Conservation (phyloP, 2,888 invertebrate species). For the Pecten maximus region DNA sequence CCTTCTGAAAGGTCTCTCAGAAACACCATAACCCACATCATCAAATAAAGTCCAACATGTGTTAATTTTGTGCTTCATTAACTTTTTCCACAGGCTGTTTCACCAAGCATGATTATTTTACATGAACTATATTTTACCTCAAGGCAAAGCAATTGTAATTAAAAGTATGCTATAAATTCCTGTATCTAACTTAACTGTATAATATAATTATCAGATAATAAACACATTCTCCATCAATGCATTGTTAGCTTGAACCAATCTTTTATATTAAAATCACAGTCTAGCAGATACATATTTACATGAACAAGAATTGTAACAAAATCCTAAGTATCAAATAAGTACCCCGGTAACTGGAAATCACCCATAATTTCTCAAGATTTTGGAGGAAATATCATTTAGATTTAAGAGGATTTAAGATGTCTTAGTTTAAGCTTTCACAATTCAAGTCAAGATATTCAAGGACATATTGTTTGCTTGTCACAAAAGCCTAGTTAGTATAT, state of each 20-base stretch:
- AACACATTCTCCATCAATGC: not conserved
- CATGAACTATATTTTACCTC: slow-evolving; percentile 26
- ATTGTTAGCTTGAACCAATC: not conserved
- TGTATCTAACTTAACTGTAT: not conserved
- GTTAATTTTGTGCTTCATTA: slow-evolving; percentile 29
- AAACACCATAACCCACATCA: not conserved
- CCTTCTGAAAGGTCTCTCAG: not conserved
- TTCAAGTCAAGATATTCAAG: not conserved
- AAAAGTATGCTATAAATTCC: slow-evolving; percentile 26
- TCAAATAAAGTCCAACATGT: slow-evolving; percentile 6
- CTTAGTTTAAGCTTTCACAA: not conserved
- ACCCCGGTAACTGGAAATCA: not conserved
- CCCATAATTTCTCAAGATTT: not conserved
- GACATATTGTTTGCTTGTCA: not conserved
- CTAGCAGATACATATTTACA: not conserved
- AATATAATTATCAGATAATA: slow-evolving; percentile 26
- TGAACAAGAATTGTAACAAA: not conserved
- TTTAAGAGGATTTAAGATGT: not conserved
- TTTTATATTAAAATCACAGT: not conserved
- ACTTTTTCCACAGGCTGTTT: slow-evolving; percentile 30
- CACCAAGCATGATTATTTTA: not conserved
- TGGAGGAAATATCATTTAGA: not conserved
- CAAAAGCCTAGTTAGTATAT: not conserved
- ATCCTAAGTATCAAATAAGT: not conserved
- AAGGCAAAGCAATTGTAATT: not conserved